These are phyloP conservation scores for Onychostoma macrolepis DNA, from an alignment of 2,113 vertebrate genomes.

Conservation along the genomic window DNA sequence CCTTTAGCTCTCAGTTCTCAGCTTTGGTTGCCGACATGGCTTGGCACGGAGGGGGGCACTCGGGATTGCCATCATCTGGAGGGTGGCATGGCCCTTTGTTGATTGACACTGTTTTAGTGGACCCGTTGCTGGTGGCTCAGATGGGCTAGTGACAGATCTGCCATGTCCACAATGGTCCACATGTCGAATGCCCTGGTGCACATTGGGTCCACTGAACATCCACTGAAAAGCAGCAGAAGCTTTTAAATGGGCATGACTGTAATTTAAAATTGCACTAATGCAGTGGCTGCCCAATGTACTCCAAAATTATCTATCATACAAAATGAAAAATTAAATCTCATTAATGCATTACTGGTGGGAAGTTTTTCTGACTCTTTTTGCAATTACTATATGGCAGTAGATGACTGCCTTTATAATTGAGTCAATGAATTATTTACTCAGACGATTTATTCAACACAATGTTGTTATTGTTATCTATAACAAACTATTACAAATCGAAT, in stretches of 20 bases:
- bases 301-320: neutral
- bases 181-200: neutral
- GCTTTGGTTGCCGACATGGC: neutral
- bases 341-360: neutral
- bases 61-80: neutral
- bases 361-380: neutral
- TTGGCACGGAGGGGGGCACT: constrained; percentile 10
- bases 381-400: neutral
- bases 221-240: neutral
- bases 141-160: neutral
- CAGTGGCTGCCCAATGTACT: neutral
- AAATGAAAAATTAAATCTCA: neutral
- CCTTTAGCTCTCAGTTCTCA: constrained; percentile 14
- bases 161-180: neutral
- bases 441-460: neutral
- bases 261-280: neutral
- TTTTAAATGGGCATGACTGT: neutral
- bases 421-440: neutral
- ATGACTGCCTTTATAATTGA: neutral
- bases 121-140: neutral
- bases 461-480: no score
- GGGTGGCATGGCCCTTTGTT: constrained; percentile 2
- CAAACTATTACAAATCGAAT: no score
- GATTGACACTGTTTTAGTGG: neutral
- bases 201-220: neutral